Evolutionary conservation across 1,140 invertebrate species (phyloP).

Genomic region (Littorina saxatilis): DNA sequence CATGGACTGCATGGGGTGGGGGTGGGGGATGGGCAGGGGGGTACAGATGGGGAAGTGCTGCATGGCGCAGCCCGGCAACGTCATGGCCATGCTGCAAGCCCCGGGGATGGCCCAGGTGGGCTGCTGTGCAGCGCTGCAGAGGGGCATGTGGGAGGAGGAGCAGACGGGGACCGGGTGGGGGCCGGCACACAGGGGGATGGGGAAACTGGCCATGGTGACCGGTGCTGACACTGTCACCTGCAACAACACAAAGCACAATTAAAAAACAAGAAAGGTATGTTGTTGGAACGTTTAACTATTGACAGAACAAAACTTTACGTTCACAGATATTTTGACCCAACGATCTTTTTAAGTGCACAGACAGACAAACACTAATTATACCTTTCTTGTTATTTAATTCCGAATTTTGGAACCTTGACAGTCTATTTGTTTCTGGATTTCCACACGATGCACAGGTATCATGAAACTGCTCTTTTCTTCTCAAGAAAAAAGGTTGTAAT

Average conservation of each 20-base stretch:
- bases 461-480: no score
- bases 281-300: no score
- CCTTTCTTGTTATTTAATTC: no score
- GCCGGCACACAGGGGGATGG: slow-evolving; percentile 71
- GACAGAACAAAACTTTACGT: background rate
- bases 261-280: no score
- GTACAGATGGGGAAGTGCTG: slow-evolving; percentile 73
- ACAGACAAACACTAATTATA: no score
- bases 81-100: slow-evolving; percentile 42
- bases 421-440: no score
- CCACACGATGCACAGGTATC: no score
- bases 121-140: slow-evolving; percentile 69
- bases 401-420: no score
- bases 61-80: slow-evolving; percentile 63
- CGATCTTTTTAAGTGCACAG: no score
- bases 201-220: slow-evolving; percentile 78
- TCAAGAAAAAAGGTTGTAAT: no score
- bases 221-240: slow-evolving; percentile 81
- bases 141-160: slow-evolving; percentile 63
- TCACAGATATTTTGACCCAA: background rate
- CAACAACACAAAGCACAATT: slow-evolving; percentile 42
- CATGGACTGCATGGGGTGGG: slow-evolving; percentile 59
- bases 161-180: slow-evolving; percentile 70
- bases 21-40: slow-evolving; percentile 62
- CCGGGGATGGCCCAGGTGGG: slow-evolving; percentile 52